Evolutionary conservation across 2,797 vertebrate species (phyloP), one percentile per base, ranked within the genome.

Genomic region (Acanthurus tractus): DNA sequence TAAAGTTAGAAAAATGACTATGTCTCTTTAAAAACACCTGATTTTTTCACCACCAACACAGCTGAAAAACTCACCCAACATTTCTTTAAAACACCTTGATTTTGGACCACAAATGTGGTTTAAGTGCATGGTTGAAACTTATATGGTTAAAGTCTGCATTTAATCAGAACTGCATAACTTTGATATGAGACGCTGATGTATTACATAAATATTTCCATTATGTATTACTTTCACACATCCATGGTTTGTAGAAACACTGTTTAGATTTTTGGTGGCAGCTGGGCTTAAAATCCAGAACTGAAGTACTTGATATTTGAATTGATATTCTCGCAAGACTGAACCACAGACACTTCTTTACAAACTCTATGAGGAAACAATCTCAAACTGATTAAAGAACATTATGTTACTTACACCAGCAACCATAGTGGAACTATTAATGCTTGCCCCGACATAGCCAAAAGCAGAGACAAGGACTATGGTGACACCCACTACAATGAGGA

Each of bases 401-500:
- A 56, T 45, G 25, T 20, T 70, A 88, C 88, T 86, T 70, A 90
- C 89, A 77, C 69, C 53, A 52, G 34, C 5, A 49, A 87, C 3
- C 69, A 88, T 54, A 0, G 40, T 1, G 5, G 63, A 53, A 20
- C 15, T 82, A 34, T 88, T 55, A 3, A 64, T 11, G 3, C 80
- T 81, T 0, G 87, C 78, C 17, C 83, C 82, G 42, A 82, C 3
- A 14, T 75, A 59, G 42, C 88, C 89, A 53, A 88, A 9, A 36
- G 87, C 2, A 25, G 86, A 85, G 6, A 87, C 6, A 0, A 86
- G 4, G 8, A 67, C 1, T 9, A 89, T 67, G 25, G 18, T 20
- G 59, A 63, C 54, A 9, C 88, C 86, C 22, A 84, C 82, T 11
- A 68, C 56, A 38, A 88, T 81, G 20, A 91, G 70, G 36, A 86